Evolutionary conservation across 2,113 vertebrate genomes (phyloP).

Genomic region (Leiothrix lutea): DNA sequence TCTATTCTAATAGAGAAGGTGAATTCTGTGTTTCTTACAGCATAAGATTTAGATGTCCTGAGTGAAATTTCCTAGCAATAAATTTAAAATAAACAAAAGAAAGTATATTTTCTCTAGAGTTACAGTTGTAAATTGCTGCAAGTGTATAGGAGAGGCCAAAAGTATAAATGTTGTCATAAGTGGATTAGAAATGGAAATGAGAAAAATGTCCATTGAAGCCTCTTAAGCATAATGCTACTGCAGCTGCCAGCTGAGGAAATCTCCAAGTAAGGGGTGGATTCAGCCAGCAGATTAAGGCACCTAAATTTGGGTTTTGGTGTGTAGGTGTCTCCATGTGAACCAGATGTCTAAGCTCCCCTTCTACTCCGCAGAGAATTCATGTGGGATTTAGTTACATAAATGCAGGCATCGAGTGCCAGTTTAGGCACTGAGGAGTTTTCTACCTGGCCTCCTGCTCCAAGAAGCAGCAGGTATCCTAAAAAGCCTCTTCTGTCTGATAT

Average conservation of each 20-base stretch:
- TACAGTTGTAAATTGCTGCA: neutral
- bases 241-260: constrained; percentile 38
- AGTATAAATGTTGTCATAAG: neutral
- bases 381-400: constrained; percentile 36
- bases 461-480: neutral
- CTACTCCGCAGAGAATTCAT: neutral
- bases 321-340: constrained; percentile 60
- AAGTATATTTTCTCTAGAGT: neutral
- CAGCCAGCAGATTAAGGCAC: constrained; percentile 26
- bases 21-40: neutral
- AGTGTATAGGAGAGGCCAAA: neutral
- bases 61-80: neutral
- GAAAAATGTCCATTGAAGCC: neutral
- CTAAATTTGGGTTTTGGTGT: constrained; percentile 18
- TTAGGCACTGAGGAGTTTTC: neutral
- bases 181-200: constrained; percentile 6
- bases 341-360: constrained; percentile 39
- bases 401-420: neutral
- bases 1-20: neutral
- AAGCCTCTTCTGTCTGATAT: neutral
- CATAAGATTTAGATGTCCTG: neutral
- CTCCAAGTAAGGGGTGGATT: neutral
- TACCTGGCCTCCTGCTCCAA: neutral
- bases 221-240: neutral
- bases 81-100: neutral